A percentile compares a stretch with the other conserved stretches of the same genome.
Conservation (phyloP, 2,113 vertebrate genomes). For the Hippocampus barbouri region DNA sequence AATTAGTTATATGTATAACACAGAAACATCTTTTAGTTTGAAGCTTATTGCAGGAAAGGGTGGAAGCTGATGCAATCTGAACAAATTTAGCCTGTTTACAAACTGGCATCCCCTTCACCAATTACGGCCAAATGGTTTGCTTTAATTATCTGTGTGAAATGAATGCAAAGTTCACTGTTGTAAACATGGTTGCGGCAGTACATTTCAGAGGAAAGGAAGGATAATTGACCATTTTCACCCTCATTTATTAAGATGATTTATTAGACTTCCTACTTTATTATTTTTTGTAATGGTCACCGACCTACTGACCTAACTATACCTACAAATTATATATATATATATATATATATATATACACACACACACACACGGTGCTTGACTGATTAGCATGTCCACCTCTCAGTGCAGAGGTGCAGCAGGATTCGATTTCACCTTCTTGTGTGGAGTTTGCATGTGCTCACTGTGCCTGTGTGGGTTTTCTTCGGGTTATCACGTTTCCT, state of each 20-base stretch:
- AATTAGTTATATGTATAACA: background rate
- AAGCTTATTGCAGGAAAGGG: conserved; percentile 49
- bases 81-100: conserved; percentile 50
- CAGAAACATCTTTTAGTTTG: conserved; percentile 2
- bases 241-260: conserved; percentile 8
- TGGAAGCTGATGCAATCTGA: conserved; percentile 48
- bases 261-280: conserved; percentile 6
- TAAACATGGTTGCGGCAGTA: conserved; percentile 21
- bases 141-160: conserved; percentile 33
- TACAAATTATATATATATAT: too few relatives aligned
- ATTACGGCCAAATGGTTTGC: conserved; percentile 48
- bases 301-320: too few relatives aligned
- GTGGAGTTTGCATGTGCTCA: too few relatives aligned
- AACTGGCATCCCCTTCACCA: conserved; percentile 46
- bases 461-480: too few relatives aligned
- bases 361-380: too few relatives aligned
- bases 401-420: too few relatives aligned
- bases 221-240: conserved; percentile 21
- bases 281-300: background rate
- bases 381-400: too few relatives aligned
- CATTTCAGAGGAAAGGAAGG: conserved; percentile 22
- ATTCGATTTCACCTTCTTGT: too few relatives aligned
- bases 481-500: too few relatives aligned
- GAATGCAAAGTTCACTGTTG: conserved; percentile 12
- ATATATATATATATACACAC: too few relatives aligned